Conservation (phyloP, 2,797 vertebrate species). For the Streptopelia turtur region DNA sequence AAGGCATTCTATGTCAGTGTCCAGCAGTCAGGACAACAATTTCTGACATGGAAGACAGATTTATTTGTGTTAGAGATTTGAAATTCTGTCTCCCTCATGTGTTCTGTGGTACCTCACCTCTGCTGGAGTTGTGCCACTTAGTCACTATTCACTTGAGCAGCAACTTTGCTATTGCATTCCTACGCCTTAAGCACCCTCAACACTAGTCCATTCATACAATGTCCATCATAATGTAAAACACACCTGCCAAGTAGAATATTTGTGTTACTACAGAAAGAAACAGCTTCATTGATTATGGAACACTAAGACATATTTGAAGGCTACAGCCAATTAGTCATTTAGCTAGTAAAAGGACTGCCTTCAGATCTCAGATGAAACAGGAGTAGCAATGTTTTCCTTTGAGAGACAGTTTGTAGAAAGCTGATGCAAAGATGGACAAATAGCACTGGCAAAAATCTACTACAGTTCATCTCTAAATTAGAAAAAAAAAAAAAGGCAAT, state of each 20-base stretch:
- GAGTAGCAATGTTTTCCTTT: not conserved
- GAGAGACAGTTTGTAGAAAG: not conserved
- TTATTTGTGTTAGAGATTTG: not conserved
- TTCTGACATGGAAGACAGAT: not conserved
- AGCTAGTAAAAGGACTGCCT: not conserved
- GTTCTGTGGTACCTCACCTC: not conserved
- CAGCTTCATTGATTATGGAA: not conserved
- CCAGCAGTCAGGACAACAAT: not conserved
- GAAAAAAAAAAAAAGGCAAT: not conserved
- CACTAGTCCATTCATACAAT: rapidly evolving
- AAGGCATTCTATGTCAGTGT: not conserved
- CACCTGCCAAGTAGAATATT: not conserved
- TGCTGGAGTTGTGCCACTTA: not conserved
- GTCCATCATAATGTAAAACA: not conserved
- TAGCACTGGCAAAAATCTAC: not conserved
- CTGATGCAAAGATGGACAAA: not conserved
- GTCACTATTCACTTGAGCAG: not conserved
- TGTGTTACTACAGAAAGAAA: not conserved
- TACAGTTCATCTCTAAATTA: not conserved
- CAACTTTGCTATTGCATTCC: not conserved
- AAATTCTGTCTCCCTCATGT: not conserved
- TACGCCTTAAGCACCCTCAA: not conserved
- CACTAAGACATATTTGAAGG: not conserved
- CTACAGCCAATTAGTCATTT: not conserved
- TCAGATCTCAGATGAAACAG: not conserved